Evolutionary conservation across 2,797 vertebrate genomes (phyloP).

Genomic region (Gymnoscopelus microlampas): DNA sequence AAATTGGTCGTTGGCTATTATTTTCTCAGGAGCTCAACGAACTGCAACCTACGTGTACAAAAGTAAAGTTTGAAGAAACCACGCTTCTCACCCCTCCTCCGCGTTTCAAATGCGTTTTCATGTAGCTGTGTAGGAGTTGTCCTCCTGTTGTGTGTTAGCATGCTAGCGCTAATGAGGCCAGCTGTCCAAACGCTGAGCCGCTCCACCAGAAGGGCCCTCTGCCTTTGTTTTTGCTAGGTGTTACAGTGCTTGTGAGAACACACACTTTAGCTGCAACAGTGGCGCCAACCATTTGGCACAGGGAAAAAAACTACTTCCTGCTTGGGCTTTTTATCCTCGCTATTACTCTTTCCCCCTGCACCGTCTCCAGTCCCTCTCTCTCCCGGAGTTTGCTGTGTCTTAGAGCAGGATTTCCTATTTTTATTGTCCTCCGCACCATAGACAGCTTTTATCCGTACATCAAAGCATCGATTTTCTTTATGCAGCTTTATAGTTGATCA

Average conservation of each 20-base stretch:
- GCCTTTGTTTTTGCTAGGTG: constrained; percentile 72
- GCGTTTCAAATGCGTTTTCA: constrained; percentile 39
- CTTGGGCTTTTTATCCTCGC: constrained; percentile 2
- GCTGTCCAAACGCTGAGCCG: constrained; percentile 75
- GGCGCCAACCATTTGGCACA: constrained; percentile 70
- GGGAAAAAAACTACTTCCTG: constrained; percentile 35
- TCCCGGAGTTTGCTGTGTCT: constrained; percentile 34
- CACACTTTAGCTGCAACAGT: constrained; percentile 63
- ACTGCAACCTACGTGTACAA: constrained; percentile 24
- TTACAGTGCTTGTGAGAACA: constrained; percentile 68
- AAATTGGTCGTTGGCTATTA: constrained; percentile 25
- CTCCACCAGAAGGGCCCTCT: constrained; percentile 65
- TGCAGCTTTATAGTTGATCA: constrained; percentile 62
- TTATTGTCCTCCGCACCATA: constrained; percentile 42
- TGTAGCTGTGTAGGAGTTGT: constrained; percentile 64
- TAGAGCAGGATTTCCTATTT: constrained; percentile 24
- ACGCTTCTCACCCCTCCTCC: constrained; percentile 33
- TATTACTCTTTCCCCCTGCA: not conserved
- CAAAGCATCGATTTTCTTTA: constrained; percentile 61
- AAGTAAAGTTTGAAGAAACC: constrained; percentile 46
- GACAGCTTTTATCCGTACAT: constrained; percentile 44
- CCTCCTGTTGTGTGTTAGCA: constrained; percentile 73
- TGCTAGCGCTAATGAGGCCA: constrained; percentile 74
- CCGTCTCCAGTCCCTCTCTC: constrained; percentile 22
- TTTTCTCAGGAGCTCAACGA: constrained; percentile 57